Conservation (phyloP, 2,888 invertebrate species). For the Eupithecia dodoneata region DNA sequence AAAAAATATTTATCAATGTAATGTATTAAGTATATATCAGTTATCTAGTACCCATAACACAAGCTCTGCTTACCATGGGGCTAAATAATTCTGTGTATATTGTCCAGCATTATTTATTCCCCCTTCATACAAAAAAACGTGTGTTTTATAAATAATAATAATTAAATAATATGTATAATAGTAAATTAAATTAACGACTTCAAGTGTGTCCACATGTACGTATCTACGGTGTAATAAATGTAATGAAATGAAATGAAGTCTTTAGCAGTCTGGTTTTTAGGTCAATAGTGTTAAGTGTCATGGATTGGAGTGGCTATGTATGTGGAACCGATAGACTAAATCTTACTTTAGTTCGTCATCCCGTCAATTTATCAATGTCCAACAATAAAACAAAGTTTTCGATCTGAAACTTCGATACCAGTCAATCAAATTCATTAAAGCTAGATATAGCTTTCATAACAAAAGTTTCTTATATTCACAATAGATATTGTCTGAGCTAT, state of each 20-base stretch:
- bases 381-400: conserved; percentile 74
- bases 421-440: conserved; percentile 71
- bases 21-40: too few species aligned
- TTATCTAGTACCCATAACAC: too few species aligned
- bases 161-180: too few species aligned
- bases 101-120: too few species aligned
- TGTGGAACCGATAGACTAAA: conserved; percentile 1
- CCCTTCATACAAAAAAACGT: too few species aligned
- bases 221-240: too few species aligned
- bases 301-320: background rate
- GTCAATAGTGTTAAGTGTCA: background rate
- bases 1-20: too few species aligned
- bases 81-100: too few species aligned
- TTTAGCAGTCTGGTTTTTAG: background rate
- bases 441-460: background rate
- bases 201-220: too few species aligned
- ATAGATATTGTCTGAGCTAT: background rate
- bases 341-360: conserved; percentile 45
- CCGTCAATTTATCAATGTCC: conserved; percentile 57
- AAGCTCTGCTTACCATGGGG: too few species aligned
- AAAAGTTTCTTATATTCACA: background rate
- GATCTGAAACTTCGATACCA: conserved; percentile 74
- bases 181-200: too few species aligned
- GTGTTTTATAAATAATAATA: too few species aligned
- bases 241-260: background rate